Base-by-base conservation (phyloP, 2,113 vertebrate genomes). In the Pangasianodon hypophthalmus region DNA sequence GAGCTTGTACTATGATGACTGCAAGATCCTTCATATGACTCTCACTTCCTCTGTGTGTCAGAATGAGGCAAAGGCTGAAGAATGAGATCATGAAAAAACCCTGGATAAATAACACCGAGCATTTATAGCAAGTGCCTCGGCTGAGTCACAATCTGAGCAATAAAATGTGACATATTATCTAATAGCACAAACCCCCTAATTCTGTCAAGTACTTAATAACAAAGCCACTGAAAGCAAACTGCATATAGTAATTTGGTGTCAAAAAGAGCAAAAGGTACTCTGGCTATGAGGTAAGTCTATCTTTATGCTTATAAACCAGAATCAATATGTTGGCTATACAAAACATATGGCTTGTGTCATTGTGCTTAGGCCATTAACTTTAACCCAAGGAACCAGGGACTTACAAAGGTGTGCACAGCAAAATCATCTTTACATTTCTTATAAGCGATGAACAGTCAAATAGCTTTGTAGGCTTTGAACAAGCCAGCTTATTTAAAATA, bases 1-100 rank as follows among this genome's bases (percentile, higher is more conserved):
- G 82, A n/a, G n/a, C 64, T 56, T 75, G 32, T 71, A n/a, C 26
- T 26, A 21, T 3, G 80, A 88, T 3, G 71, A 54, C 13, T 85
- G 24, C 41, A 62, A n/a, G 32, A 88, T 79, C 71, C 48, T 56
- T 71, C 83, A 86, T n/a, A 79, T 82, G 56, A 81, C 83, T 79
- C 44, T 79, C 29, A 91, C 82, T 81, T 85, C 73, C 75, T 82
- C 44, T 82, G 75, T 85, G 54, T 84, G 58, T 91, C 90, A 86
- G 64, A 81, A 54, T 82, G 54, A 81, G 50, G 32, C 64, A 54
- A 19, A 48, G 56, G n/a, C 44, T 19, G 6, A 37, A 37, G 52
- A 77, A 46, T 91, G 90, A 91, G 50, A 54, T 91, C 84, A 89
- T 67, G 29, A 26, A n/a, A 79, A 50, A 52, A 73, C 29, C 24